Evolutionary conservation across 2,797 vertebrate genomes (phyloP).

Genomic region (Acomys russatus): DNA sequence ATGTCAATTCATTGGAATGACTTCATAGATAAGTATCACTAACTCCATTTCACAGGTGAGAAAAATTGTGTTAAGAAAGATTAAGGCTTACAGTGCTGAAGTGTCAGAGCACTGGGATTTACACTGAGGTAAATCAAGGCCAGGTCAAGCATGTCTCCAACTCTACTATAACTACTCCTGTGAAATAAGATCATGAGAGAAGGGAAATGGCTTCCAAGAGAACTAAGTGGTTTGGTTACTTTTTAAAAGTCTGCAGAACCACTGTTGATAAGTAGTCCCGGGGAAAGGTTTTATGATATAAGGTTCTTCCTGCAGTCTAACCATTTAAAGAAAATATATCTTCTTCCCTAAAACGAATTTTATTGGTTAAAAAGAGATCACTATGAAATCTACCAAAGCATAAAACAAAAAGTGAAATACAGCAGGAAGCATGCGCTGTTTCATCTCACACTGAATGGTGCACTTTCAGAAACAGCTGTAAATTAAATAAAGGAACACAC

Average conservation of each 20-base stretch:
- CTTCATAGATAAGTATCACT: neutral
- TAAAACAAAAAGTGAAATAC: slow-evolving; percentile 74
- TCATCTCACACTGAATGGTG: slow-evolving; percentile 50
- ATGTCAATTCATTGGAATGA: neutral
- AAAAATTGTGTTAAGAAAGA: neutral
- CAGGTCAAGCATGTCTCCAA: neutral
- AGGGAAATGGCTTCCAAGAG: neutral
- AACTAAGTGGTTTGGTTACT: neutral
- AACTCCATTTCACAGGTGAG: neutral
- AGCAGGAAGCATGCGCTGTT: slow-evolving; percentile 53
- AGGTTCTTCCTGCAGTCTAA: slow-evolving; percentile 18
- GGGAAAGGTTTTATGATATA: slow-evolving; percentile 35
- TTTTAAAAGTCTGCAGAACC: neutral
- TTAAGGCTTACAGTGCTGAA: neutral
- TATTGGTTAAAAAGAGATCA: slow-evolving; percentile 74
- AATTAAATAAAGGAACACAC: slow-evolving; percentile 71
- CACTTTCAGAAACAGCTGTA: slow-evolving; percentile 68
- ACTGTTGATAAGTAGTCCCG: neutral
- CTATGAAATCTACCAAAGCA: slow-evolving; percentile 65
- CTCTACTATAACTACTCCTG: neutral
- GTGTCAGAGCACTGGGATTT: neutral
- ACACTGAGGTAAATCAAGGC: neutral
- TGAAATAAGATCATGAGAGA: neutral
- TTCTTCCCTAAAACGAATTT: slow-evolving; percentile 70
- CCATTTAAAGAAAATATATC: slow-evolving; percentile 62